A percentile compares a stretch with the other conserved stretches of the same genome.
These are phyloP conservation scores for Oryctolagus cuniculus DNA, from an alignment of 2,113 vertebrate genomes.

Conservation along the genomic window DNA sequence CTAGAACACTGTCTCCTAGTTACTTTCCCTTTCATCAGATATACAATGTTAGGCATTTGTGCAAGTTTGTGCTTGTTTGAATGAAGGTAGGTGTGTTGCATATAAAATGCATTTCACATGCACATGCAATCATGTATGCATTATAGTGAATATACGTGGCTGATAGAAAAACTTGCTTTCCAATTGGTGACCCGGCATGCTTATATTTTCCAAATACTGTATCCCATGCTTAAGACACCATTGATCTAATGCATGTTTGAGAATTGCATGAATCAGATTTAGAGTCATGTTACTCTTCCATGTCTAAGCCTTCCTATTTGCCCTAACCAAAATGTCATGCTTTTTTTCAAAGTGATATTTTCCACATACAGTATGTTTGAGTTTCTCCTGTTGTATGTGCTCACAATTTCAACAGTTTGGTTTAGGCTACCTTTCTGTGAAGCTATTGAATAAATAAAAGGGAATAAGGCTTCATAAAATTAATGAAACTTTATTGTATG, in stretches of 20 bases:
- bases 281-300: not conserved
- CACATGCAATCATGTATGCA: not conserved
- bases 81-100: not conserved
- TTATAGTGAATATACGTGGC: not conserved
- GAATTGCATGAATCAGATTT: not conserved
- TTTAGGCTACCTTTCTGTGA: not conserved
- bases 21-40: not conserved
- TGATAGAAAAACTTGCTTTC: not conserved
- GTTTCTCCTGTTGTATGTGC: not conserved
- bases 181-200: not conserved
- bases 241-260: not conserved
- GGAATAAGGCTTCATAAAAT: conserved; percentile 54
- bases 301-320: not conserved
- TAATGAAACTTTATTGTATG: conserved; percentile 62
- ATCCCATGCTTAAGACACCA: not conserved
- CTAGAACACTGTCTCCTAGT: not conserved
- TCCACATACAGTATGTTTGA: not conserved
- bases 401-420: not conserved
- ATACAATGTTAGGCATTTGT: not conserved
- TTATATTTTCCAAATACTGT: conserved; percentile 9
- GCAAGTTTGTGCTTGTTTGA: no score
- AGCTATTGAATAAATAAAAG: conserved; percentile 33
- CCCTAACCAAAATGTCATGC: not conserved
- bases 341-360: not conserved
- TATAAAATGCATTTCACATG: not conserved